A percentile compares a stretch with the other conserved stretches of the same genome.
Evolutionary conservation across 2,888 invertebrate genomes (phyloP).

Genomic region (Gandaritis pyraliata): DNA sequence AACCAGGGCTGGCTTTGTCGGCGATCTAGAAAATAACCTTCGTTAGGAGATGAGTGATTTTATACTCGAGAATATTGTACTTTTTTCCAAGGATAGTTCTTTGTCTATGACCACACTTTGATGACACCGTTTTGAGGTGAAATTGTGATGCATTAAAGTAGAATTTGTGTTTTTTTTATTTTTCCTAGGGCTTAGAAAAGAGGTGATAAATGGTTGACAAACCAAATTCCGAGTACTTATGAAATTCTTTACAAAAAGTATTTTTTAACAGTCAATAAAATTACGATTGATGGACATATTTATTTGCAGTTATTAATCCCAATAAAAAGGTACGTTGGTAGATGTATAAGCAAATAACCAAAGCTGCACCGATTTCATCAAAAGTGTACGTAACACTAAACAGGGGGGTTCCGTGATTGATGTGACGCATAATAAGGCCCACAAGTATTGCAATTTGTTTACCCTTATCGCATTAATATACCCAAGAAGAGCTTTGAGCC

Average conservation of each 20-base stretch:
- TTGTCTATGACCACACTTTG: no score
- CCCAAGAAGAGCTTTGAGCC: conserved; percentile 62
- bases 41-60: conserved; percentile 14
- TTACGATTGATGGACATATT: no score
- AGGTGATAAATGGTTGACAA: no score
- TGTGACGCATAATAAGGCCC: conserved; percentile 81
- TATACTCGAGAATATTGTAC: not conserved
- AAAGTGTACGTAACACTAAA: conserved; percentile 57
- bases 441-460: conserved; percentile 83
- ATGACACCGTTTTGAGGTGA: no score
- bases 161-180: no score
- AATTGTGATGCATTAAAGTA: no score
- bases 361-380: conserved; percentile 48
- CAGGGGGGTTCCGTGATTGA: conserved; percentile 78
- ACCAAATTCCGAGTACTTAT: no score
- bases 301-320: no score
- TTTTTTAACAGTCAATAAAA: no score
- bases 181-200: no score
- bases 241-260: no score
- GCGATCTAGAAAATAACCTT: conserved; percentile 39
- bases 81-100: not conserved
- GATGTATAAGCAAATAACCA: not conserved
- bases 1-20: conserved; percentile 63
- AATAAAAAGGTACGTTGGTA: no score
- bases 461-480: conserved; percentile 79